Evolutionary conservation across 1,140 invertebrate genomes (phyloP).

Genomic region (Nixonia krombeini): DNA sequence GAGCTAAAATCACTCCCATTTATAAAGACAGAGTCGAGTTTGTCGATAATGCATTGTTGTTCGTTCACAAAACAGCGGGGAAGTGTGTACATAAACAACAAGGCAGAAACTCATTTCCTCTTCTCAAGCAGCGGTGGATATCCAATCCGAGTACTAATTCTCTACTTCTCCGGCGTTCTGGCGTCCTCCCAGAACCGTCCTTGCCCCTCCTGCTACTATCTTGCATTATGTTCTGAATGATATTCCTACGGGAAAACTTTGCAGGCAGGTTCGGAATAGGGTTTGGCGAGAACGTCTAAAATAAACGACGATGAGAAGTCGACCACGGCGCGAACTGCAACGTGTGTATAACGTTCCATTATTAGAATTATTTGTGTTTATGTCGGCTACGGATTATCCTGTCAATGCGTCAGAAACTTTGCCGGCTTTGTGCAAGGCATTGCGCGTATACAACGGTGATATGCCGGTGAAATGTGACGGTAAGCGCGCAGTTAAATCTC

Average conservation of each 20-base stretch:
- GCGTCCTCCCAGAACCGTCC: conserved; percentile 12
- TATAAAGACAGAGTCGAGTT: conserved; percentile 18
- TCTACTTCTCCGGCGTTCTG: conserved; percentile 29
- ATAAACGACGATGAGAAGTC: conserved; percentile 22
- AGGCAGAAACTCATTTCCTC: conserved; percentile 35
- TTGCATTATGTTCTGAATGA: conserved; percentile 36
- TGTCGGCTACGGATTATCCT: conserved; percentile 25
- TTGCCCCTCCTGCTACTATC: conserved; percentile 5
- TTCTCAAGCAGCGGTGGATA: conserved; percentile 11
- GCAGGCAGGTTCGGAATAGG: conserved; percentile 15
- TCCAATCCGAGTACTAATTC: conserved; percentile 34
- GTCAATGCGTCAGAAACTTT: conserved; percentile 33
- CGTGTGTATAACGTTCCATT: conserved; percentile 19
- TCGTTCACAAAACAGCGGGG: conserved; percentile 14
- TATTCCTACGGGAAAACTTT: conserved; percentile 32
- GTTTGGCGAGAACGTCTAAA: conserved; percentile 20
- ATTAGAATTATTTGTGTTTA: conserved; percentile 32
- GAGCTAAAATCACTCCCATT: conserved; percentile 16
- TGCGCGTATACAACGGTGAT: too few relatives aligned
- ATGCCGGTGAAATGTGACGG: too few relatives aligned
- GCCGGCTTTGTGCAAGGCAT: conserved; percentile 7
- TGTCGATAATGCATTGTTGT: conserved; percentile 21
- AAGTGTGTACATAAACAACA: conserved; percentile 22
- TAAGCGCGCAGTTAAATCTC: too few relatives aligned
- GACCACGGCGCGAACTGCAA: conserved; percentile 5